A percentile compares a stretch with the other conserved stretches of the same genome.
Evolutionary conservation across 2,888 invertebrate genomes (phyloP).

Genomic region (Macaria notata): DNA sequence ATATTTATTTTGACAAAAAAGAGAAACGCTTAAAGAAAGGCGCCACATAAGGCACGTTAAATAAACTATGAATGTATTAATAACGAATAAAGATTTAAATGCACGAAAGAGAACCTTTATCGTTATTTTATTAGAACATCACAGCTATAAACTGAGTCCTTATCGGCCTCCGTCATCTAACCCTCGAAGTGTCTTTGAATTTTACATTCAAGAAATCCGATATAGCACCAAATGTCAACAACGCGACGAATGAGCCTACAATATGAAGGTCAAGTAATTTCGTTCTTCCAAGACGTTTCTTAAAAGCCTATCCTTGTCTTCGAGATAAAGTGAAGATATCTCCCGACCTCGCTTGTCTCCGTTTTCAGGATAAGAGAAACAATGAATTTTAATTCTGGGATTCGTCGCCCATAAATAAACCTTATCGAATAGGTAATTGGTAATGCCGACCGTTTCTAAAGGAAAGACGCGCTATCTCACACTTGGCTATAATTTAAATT

Average conservation of each 20-base stretch:
- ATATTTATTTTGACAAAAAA: too few species aligned
- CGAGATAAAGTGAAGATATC: conserved; percentile 71
- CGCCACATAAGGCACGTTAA: not conserved
- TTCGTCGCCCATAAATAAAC: conserved; percentile 67
- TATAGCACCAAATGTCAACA: conserved; percentile 48
- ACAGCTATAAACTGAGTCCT: conserved; percentile 51
- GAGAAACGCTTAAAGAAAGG: not conserved
- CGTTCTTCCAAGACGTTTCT: conserved; percentile 41
- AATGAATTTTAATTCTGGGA: conserved; percentile 79
- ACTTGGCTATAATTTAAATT: conserved; percentile 65
- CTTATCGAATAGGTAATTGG: conserved; percentile 80
- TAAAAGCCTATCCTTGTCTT: conserved; percentile 80
- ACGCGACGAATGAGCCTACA: conserved; percentile 48
- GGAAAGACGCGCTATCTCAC: conserved; percentile 49
- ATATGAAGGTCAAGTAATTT: conserved; percentile 64
- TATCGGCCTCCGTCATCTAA: conserved; percentile 55
- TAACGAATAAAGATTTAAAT: conserved; percentile 19
- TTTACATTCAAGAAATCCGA: conserved; percentile 55
- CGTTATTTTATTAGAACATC: conserved; percentile 49
- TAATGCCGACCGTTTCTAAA: conserved; percentile 68
- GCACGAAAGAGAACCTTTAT: conserved; percentile 47
- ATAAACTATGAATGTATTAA: conserved; percentile 16
- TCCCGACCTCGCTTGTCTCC: conserved; percentile 70
- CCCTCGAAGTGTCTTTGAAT: conserved; percentile 45
- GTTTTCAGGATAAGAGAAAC: conserved; percentile 76